Conservation (phyloP, 2,113 vertebrate genomes). For the Labeo rohita region DNA sequence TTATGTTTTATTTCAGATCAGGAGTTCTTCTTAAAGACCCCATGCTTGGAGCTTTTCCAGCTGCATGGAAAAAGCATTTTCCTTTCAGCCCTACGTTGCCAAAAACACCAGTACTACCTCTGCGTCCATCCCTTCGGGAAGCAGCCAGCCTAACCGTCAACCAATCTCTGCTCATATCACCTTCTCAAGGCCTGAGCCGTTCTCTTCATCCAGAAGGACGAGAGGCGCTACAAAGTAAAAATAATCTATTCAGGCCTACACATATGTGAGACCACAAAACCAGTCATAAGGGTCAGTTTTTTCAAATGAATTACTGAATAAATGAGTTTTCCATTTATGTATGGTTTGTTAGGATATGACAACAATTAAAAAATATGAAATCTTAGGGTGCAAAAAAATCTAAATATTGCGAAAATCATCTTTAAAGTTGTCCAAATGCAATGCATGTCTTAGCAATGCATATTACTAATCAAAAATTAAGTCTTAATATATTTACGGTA, state of each 20-base stretch:
- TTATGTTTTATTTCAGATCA: slow-evolving; percentile 48
- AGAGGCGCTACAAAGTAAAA: slow-evolving; percentile 70
- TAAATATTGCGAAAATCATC: no score
- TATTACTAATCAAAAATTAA: no score
- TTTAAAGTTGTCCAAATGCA: no score
- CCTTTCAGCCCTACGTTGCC: slow-evolving; percentile 3
- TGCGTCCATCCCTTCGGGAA: slow-evolving; percentile 22
- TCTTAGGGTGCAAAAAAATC: no score
- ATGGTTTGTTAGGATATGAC: no score
- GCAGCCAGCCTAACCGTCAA: slow-evolving; percentile 66
- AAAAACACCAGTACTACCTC: slow-evolving; percentile 30
- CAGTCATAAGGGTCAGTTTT: no score
- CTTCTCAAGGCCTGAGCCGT: slow-evolving; percentile 58
- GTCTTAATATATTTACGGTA: no score
- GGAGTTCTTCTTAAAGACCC: slow-evolving; percentile 53
- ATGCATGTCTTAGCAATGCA: no score
- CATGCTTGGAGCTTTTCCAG: slow-evolving; percentile 48
- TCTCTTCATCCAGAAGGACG: slow-evolving; percentile 63
- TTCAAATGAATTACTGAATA: no score
- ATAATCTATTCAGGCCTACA: neutral
- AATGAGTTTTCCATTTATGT: no score
- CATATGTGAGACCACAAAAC: neutral
- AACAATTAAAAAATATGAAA: no score
- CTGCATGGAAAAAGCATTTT: slow-evolving; percentile 27
- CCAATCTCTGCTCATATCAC: slow-evolving; percentile 75